Conservation (phyloP, 2,113 vertebrate species). For the Dasyornis broadbenti region DNA sequence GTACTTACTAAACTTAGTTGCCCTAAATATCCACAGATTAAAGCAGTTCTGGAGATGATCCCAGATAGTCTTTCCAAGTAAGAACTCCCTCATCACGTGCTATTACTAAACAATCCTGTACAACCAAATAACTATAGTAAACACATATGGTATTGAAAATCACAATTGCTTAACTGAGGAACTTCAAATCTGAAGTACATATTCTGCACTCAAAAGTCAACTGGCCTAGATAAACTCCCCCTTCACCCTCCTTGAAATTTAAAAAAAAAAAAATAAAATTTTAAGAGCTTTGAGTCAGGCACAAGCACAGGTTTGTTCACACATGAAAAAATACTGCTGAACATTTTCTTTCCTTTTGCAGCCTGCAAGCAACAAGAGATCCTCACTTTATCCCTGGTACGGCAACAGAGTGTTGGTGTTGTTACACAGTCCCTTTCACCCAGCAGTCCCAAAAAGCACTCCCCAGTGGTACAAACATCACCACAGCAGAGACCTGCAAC, state of each 20-base stretch:
- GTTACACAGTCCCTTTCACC: not conserved
- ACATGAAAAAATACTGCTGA: not conserved
- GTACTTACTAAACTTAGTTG: conserved; percentile 39
- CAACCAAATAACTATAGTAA: not conserved
- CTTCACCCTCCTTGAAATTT: not conserved
- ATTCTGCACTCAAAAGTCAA: not conserved
- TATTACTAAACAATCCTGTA: not conserved
- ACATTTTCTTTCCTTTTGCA: not conserved
- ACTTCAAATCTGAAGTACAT: not conserved
- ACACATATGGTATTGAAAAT: not conserved
- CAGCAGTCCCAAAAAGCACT: not conserved
- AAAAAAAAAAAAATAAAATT: not conserved
- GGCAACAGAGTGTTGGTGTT: not conserved
- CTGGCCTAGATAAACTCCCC: not conserved
- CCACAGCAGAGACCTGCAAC: not conserved
- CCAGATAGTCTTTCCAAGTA: conserved; percentile 22
- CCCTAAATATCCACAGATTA: conserved; percentile 54
- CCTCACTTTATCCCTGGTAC: not conserved
- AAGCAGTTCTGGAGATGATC: conserved; percentile 20
- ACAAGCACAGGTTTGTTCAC: not conserved
- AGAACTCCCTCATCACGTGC: not conserved
- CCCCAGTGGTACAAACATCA: not conserved
- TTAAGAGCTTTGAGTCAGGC: not conserved
- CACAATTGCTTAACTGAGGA: not conserved
- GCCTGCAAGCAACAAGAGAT: not conserved